Conservation (phyloP, 2,113 vertebrate species). For the Phyllostomus discolor region DNA sequence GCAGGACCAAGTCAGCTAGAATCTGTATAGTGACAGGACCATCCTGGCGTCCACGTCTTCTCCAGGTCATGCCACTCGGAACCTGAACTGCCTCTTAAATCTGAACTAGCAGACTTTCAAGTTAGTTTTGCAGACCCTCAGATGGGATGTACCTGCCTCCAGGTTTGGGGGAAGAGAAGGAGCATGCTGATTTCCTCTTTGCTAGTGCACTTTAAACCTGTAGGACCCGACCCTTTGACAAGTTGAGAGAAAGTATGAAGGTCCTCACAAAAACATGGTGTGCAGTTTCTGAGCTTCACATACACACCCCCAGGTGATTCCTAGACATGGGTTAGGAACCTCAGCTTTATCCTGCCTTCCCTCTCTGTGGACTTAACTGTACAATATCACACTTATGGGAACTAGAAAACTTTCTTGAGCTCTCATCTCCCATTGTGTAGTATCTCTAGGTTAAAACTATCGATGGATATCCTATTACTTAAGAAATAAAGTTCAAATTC, state of each 20-base stretch:
- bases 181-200: background rate
- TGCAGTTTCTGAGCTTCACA: background rate
- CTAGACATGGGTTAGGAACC: background rate
- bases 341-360: background rate
- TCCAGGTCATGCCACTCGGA: background rate
- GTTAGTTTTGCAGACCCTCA: background rate
- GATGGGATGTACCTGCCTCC: background rate
- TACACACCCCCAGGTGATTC: background rate
- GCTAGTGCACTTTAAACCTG: background rate
- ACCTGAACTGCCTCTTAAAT: background rate
- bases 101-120: background rate
- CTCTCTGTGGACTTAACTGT: background rate
- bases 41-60: background rate
- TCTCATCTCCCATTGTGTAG: background rate
- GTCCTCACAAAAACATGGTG: background rate
- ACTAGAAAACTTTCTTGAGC: background rate
- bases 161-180: background rate
- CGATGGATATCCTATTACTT: background rate
- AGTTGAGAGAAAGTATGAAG: background rate
- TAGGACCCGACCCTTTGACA: background rate
- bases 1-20: accelerated
- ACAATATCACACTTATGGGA: background rate
- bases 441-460: background rate
- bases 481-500: background rate
- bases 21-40: accelerated